Evolutionary conservation across 2,888 invertebrate genomes (phyloP).

Genomic region (Aspidiotus rigidus): DNA sequence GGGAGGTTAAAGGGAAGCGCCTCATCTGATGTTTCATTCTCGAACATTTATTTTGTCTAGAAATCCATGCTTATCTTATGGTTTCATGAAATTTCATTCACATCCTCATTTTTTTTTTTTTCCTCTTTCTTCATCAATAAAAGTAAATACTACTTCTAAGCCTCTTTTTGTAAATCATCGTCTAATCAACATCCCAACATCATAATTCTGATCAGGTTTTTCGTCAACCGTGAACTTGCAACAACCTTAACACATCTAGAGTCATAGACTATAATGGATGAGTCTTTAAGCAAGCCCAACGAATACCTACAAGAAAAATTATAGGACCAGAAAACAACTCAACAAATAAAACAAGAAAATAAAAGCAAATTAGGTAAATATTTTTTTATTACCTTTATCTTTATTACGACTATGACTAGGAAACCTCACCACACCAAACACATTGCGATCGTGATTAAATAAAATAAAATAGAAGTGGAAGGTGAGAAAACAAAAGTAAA

Average conservation of each 20-base stretch:
- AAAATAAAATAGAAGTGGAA: constrained; percentile 4
- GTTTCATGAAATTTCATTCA: too few relatives aligned
- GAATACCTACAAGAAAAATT: not conserved
- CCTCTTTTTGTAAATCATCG: not conserved
- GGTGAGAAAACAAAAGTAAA: constrained; percentile 10
- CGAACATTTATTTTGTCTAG: too few relatives aligned
- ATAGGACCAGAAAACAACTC: not conserved
- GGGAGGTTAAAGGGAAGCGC: too few relatives aligned
- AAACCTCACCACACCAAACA: constrained; percentile 32
- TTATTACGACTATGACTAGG: constrained; percentile 28
- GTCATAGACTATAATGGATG: not conserved
- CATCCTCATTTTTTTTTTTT: too few relatives aligned
- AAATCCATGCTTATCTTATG: too few relatives aligned
- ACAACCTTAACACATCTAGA: not conserved
- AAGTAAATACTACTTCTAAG: too few relatives aligned
- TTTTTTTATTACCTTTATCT: not conserved
- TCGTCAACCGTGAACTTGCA: not conserved
- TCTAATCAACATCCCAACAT: too few relatives aligned
- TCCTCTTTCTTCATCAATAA: too few relatives aligned
- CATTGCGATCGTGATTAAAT: not conserved
- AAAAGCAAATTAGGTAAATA: constrained; percentile 20
- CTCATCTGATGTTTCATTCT: too few relatives aligned
- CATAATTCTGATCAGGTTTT: not conserved
- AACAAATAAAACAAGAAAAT: constrained; percentile 11
- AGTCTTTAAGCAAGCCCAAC: not conserved